Evolutionary conservation across 2,888 invertebrate species (phyloP), one percentile per base, ranked within the genome.

Genomic region (Deilephila elpenor): DNA sequence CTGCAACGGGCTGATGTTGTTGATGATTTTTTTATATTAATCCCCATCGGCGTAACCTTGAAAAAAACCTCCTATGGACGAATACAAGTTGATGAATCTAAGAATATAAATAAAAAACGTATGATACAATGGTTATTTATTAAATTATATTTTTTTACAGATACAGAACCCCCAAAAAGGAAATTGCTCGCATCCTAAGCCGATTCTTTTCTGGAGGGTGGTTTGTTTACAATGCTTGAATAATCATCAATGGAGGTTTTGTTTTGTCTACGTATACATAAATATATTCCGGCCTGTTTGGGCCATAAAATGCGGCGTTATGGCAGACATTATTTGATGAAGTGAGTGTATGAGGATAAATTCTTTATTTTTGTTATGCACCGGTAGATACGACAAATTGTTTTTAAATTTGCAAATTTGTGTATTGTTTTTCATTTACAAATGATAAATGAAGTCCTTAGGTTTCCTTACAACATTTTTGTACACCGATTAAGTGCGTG

Each of bases 201-300:
- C 11, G 51, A 44, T 20, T 51, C 25, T 25, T 25, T 67, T 51
- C 51, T 17, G n/a, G 25, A 25, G 67, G 67, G 51, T 51, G 67
- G 67, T 67, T 67, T 67, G 67, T 67, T 67, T 67, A 67, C 51
- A 67, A 67, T 51, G 67, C 67, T 67, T 51, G 67, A 29, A 51
- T 67, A 67, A 67, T 25, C 67, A 67, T 67, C 44, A 67, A 51
- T 67, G 51, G 20, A 44, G 64, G 17, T 67, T 67, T 67, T 67
- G 67, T 67, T 67, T 67, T 67, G 25, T 51, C 51, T 67, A 25
- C n/a, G 64, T 64, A 11, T 64, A 64, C 44, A 11, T 44, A 44
- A 44, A 44, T 44, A 11, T 44, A 44, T 44, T 67, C 51, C 5
- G 17, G 25, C 25, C 25, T 51, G 51, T 20, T 25, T 25, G 44